Evolutionary conservation across 2,888 invertebrate species (phyloP), one percentile per base, ranked within the genome.

Genomic region (Athalia circularis): DNA sequence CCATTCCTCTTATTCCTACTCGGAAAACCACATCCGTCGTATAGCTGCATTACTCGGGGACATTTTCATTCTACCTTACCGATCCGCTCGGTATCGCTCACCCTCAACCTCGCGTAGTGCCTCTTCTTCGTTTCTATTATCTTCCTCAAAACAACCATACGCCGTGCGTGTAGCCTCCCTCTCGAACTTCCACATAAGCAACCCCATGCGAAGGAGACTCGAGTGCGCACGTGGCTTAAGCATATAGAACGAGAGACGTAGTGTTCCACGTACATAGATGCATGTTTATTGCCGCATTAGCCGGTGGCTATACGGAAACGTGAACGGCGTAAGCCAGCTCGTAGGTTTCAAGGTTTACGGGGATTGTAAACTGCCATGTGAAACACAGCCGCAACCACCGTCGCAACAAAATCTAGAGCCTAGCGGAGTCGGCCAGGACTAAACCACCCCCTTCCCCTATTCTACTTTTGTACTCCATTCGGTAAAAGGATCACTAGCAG

Each of bases 271-370:
- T 82, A 81, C 82, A 84, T 84, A 84, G 87, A 87, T 87, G 87
- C 87, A 87, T 87, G 87, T 87, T 87, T 87, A 87, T 87, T 85
- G 86, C 85, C 82, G 83, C 85, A 87, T 87, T 87, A 87, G 84
- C 68, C 70, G 77, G 70, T 77, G 65, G 78, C 72, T 72, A 77
- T 52, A 79, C 29, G 80, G 81, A 81, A 62, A 75, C 75, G 75
- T 15, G 62, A 43, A 64, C 62, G 29, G 50, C 29, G 62, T 82
- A 82, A 84, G 81, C 82, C 80, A 77, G 70, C 74, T 79, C 80
- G 80, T 81, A 82, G 87, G 84, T 87, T 86, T 81, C 82, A 81
- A 83, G 86, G 83, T 87, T 86, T 87, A 85, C 87, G 81, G 80
- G 85, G 87, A 85, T 85, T 84, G 77, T 75, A 72, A 77, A 79